Conservation (phyloP, 1,140 invertebrate genomes). For the Dinoponera quadriceps region DNA sequence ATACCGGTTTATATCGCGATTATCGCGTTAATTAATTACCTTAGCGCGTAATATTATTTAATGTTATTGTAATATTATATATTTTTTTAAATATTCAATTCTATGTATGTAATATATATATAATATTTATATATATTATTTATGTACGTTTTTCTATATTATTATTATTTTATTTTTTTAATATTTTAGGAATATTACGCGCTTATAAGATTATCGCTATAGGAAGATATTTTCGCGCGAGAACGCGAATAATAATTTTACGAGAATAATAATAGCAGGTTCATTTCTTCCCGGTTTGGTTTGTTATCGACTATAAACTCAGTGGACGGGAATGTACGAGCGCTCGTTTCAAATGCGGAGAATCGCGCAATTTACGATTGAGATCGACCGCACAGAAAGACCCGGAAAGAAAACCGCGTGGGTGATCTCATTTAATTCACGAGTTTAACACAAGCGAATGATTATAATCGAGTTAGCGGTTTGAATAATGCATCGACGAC, state of each 20-base stretch:
- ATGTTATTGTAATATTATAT: no score
- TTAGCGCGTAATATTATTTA: no score
- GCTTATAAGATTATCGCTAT: no score
- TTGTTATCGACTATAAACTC: background rate
- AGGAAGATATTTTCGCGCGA: background rate
- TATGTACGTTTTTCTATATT: no score
- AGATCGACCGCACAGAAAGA: constrained; percentile 6
- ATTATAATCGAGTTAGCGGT: constrained; percentile 4
- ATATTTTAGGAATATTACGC: no score
- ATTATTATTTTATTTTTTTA: no score
- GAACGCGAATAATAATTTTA: constrained; percentile 4
- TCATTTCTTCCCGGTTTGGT: background rate
- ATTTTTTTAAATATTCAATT: no score
- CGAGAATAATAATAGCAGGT: background rate
- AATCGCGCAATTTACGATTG: constrained; percentile 24
- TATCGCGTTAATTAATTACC: no score
- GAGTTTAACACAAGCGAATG: background rate
- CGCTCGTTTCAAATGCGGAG: constrained; percentile 34
- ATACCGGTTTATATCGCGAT: background rate
- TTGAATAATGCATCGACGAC: constrained; percentile 9
- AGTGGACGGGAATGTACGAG: background rate
- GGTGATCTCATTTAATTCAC: constrained; percentile 43
- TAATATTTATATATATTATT: no score
- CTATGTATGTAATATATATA: no score
- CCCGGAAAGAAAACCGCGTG: constrained; percentile 4